phyloP scores from a whole-genome alignment of 2,797 vertebrate species.

The Macropus fuliginosus region DNA sequence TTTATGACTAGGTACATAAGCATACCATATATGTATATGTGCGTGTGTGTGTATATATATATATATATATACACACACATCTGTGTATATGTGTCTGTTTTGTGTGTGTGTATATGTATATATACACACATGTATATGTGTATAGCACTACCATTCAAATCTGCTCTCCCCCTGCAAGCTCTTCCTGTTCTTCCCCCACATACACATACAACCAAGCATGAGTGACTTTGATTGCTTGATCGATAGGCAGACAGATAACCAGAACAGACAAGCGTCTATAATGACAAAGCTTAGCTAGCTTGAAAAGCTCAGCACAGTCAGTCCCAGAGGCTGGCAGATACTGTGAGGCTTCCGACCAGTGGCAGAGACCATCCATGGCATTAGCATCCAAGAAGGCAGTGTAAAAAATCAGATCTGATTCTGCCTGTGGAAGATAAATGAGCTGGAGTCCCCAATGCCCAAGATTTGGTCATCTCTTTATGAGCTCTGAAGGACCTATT shows the following conservation, averaged over 20 bases:
- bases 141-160: neutral
- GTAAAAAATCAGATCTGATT: slow-evolving; percentile 88
- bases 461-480: slow-evolving; percentile 89
- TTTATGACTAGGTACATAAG: too few relatives aligned
- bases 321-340: slow-evolving; percentile 44
- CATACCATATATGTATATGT: too few relatives aligned
- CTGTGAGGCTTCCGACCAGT: slow-evolving; percentile 73
- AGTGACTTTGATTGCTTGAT: slow-evolving; percentile 67
- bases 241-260: slow-evolving; percentile 51
- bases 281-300: slow-evolving; percentile 44
- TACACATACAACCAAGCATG: slow-evolving; percentile 21
- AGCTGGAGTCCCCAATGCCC: slow-evolving; percentile 84
- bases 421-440: slow-evolving; percentile 88
- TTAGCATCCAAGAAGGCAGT: slow-evolving; percentile 82
- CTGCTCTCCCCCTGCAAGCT: neutral
- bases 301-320: slow-evolving; percentile 25
- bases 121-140: neutral
- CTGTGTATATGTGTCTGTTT: neutral
- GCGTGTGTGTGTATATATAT: too few relatives aligned
- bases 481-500: slow-evolving; percentile 90
- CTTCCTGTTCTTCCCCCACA: neutral
- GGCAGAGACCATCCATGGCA: slow-evolving; percentile 74
- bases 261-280: slow-evolving; percentile 62
- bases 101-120: too few relatives aligned
- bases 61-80: neutral